Evolutionary conservation across 2,888 invertebrate genomes (phyloP).

Genomic region (Synergus japonicus): DNA sequence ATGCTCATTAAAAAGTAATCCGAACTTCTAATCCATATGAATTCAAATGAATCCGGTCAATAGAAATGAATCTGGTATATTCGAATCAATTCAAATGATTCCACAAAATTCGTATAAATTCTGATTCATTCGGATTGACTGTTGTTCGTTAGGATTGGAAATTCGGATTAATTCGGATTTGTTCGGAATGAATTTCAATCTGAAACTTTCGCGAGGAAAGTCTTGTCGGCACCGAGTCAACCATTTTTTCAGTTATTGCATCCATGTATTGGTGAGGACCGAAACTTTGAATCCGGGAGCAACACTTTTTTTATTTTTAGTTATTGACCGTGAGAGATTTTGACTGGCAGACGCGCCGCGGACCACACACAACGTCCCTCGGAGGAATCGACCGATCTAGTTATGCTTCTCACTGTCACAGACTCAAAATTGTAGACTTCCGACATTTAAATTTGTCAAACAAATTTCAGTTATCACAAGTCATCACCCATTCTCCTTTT

Average conservation of each 20-base stretch:
- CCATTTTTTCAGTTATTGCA: background rate
- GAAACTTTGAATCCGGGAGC: conserved; percentile 23
- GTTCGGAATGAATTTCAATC: too few species aligned
- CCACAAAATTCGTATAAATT: too few species aligned
- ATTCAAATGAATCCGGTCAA: too few species aligned
- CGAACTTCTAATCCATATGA: too few species aligned
- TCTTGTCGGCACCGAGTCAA: background rate
- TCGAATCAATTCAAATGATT: too few species aligned
- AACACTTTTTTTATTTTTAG: conserved; percentile 38
- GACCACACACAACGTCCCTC: conserved; percentile 69
- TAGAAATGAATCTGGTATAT: too few species aligned
- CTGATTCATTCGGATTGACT: too few species aligned
- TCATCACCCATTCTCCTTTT: too few species aligned
- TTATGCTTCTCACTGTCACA: conserved; percentile 39
- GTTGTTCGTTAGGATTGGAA: too few species aligned
- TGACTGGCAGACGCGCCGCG: conserved; percentile 64
- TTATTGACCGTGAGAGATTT: conserved; percentile 63
- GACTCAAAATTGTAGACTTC: conserved; percentile 36
- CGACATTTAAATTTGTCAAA: conserved; percentile 24
- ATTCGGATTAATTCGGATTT: too few species aligned
- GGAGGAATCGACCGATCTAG: conserved; percentile 34
- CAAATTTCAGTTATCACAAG: background rate
- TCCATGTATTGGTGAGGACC: background rate
- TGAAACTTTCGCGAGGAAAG: too few species aligned
- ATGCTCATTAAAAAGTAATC: background rate